phyloP scores from a whole-genome alignment of 2,888 invertebrate species.

The Drosophila prolongata region DNA sequence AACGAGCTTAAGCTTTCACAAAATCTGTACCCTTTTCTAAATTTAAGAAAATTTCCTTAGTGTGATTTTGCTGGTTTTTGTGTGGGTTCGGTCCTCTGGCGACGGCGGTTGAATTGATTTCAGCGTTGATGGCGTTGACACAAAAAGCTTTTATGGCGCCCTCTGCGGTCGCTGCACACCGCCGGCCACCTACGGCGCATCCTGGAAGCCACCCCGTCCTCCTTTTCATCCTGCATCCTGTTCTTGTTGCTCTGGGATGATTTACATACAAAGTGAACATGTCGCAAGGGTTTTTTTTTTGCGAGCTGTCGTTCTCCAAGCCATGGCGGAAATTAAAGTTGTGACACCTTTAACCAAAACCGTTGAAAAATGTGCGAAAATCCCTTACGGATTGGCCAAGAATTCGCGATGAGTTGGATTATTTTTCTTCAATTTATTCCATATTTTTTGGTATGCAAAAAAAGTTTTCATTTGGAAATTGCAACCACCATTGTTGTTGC shows the following conservation, averaged over 20 bases:
- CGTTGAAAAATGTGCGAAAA: constrained; percentile 17
- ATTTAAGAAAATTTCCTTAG: not conserved
- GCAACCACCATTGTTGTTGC: constrained; percentile 63
- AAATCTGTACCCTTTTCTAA: too few relatives aligned
- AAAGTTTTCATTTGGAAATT: constrained; percentile 58
- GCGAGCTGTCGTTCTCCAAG: constrained; percentile 58
- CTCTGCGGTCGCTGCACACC: constrained; percentile 76
- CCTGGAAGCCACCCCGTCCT: constrained; percentile 27
- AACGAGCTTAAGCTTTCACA: too few relatives aligned
- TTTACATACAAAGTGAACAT: constrained; percentile 79
- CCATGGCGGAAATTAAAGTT: constrained; percentile 74
- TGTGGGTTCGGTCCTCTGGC: constrained; percentile 31
- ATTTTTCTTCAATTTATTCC: constrained; percentile 54
- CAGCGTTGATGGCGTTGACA: constrained; percentile 82
- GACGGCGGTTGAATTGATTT: constrained; percentile 75
- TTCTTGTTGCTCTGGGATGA: constrained; percentile 65
- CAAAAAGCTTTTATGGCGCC: constrained; percentile 81
- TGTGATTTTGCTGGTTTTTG: constrained; percentile 5
- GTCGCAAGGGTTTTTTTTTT: constrained; percentile 47
- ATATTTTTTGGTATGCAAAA: constrained; percentile 40
- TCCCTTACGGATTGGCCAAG: constrained; percentile 43
- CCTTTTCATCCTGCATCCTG: constrained; percentile 37
- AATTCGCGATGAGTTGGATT: constrained; percentile 41
- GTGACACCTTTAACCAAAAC: constrained; percentile 71
- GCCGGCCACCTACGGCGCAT: constrained; percentile 75